Conservation (phyloP, 1,140 invertebrate species). For the Cepaea nemoralis region DNA sequence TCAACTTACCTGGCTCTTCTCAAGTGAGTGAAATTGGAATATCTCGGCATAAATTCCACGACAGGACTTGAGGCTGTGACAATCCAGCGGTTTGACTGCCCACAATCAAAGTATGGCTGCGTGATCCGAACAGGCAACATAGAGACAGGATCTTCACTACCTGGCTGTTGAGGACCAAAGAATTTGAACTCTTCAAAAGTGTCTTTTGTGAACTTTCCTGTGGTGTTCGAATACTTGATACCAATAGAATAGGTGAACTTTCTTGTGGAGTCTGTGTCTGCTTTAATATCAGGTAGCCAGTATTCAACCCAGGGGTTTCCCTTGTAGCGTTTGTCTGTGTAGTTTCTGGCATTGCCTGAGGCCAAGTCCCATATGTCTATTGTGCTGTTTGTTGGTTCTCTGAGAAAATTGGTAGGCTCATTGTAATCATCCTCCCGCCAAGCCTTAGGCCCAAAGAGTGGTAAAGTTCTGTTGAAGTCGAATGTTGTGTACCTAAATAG, state of each 20-base stretch:
- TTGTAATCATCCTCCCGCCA: slow-evolving; percentile 74
- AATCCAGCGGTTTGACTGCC: slow-evolving; percentile 94
- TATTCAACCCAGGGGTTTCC: slow-evolving; percentile 91
- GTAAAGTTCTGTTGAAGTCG: slow-evolving; percentile 97
- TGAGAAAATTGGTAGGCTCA: slow-evolving; percentile 71
- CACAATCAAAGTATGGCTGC: slow-evolving; percentile 96
- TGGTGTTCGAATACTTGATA: slow-evolving; percentile 94
- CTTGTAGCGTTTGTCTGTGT: slow-evolving; percentile 89
- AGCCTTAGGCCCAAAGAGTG: slow-evolving; percentile 93
- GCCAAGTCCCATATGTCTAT: slow-evolving; percentile 70
- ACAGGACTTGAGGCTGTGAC: slow-evolving; percentile 93
- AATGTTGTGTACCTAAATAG: slow-evolving; percentile 79
- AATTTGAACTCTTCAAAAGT: slow-evolving; percentile 52
- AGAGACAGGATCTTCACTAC: slow-evolving; percentile 72
- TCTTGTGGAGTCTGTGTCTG: slow-evolving; percentile 83
- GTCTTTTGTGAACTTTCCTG: slow-evolving; percentile 63
- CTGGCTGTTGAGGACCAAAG: slow-evolving; percentile 72
- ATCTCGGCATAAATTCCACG: slow-evolving; percentile 93
- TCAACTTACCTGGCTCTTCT: slow-evolving; percentile 94
- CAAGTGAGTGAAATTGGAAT: slow-evolving; percentile 89
- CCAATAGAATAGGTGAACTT: slow-evolving; percentile 85
- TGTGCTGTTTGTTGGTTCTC: slow-evolving; percentile 72
- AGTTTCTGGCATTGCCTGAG: slow-evolving; percentile 81
- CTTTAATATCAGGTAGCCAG: slow-evolving; percentile 81
- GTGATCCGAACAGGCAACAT: slow-evolving; percentile 93